phyloP scores from a whole-genome alignment of 2,113 vertebrate species.

The Chionis minor region DNA sequence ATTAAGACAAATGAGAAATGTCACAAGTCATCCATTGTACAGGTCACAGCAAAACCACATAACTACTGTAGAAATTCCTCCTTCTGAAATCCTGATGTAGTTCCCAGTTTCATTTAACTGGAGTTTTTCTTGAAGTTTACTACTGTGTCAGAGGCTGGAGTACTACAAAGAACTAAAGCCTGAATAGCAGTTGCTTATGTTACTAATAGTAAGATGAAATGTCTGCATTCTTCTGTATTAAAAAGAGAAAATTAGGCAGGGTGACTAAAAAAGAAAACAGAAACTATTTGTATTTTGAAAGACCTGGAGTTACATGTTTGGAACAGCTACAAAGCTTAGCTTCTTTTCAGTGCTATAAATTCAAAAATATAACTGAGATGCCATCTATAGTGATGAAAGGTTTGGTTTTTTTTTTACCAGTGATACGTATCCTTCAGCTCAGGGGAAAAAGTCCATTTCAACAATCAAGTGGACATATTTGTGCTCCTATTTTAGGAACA shows the following conservation, averaged over 20 bases:
- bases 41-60: not conserved
- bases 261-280: not conserved
- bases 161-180: not conserved
- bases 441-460: not conserved
- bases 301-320: not conserved
- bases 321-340: not conserved
- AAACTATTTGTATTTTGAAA: not conserved
- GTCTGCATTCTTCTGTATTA: not conserved
- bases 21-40: not conserved
- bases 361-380: not conserved
- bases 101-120: not conserved
- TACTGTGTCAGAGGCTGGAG: not conserved
- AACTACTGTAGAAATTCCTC: not conserved
- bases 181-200: not conserved
- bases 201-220: not conserved
- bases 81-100: not conserved
- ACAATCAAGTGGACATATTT: conserved; percentile 17
- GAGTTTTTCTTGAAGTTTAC: not conserved
- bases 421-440: not conserved
- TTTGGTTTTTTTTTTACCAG: not conserved
- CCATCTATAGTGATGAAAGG: not conserved
- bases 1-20: conserved; percentile 27
- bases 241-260: not conserved
- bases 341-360: not conserved
- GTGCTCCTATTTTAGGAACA: conserved; percentile 5